phyloP scores from a whole-genome alignment of 2,113 vertebrate genomes.

The Sturnus vulgaris region DNA sequence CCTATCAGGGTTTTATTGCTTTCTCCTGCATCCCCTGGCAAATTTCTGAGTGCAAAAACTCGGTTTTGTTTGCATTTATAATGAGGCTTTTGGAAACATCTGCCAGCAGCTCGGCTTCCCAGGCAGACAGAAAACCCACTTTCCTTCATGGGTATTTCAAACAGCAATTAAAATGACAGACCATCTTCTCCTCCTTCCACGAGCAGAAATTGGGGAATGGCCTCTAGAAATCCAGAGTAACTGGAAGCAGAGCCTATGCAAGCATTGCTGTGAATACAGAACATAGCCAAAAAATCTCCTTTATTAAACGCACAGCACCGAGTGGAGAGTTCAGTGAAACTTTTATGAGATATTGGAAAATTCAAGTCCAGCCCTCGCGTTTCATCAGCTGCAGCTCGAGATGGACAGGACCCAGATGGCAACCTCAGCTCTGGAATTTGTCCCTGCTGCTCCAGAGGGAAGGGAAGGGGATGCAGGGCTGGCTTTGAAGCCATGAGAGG shows the following conservation, averaged over 20 bases:
- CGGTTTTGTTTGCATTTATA: not conserved
- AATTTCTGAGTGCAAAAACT: not conserved
- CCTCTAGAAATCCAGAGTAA: not conserved
- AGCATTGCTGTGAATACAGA: not conserved
- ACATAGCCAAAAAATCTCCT: not conserved
- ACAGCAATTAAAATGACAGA: not conserved
- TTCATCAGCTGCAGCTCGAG: slow-evolving; percentile 9
- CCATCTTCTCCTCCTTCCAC: not conserved
- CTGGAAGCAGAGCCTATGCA: not conserved
- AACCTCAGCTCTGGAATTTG: not conserved
- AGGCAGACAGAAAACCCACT: not conserved
- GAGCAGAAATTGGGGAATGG: not conserved
- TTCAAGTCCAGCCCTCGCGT: not conserved
- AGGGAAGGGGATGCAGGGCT: not conserved
- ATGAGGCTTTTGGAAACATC: slow-evolving; percentile 6
- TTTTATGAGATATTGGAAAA: slow-evolving; percentile 33
- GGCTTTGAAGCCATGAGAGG: not conserved
- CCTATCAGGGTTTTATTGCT: slow-evolving; percentile 32
- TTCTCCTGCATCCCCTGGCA: slow-evolving; percentile 40
- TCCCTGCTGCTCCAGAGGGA: slow-evolving; percentile 2
- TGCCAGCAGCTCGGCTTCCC: not conserved
- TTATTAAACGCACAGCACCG: not conserved
- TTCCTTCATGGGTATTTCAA: not conserved
- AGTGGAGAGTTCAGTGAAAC: not conserved
- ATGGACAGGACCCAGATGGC: slow-evolving; percentile 16